Conservation (phyloP, 2,113 vertebrate genomes). For the Ammodramus savannarum region DNA sequence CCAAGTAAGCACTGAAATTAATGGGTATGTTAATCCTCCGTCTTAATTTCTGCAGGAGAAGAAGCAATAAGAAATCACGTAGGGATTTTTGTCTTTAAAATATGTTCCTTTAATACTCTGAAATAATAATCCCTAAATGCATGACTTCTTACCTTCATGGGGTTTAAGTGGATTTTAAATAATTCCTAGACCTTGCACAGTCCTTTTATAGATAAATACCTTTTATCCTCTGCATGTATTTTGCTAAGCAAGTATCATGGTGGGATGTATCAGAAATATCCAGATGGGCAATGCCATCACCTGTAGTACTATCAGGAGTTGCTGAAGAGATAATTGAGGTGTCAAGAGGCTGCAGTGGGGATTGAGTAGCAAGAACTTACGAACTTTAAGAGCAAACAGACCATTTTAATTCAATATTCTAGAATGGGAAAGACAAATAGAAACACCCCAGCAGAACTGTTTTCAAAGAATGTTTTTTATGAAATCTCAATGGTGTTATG, state of each 20-base stretch:
- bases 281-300: not conserved
- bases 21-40: not conserved
- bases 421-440: slow-evolving; percentile 25
- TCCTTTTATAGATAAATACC: not conserved
- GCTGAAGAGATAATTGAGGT: not conserved
- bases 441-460: not conserved
- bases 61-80: not conserved
- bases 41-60: not conserved
- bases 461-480: slow-evolving; percentile 23
- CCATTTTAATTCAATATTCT: slow-evolving; percentile 15
- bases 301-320: not conserved
- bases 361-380: not conserved
- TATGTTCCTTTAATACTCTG: not conserved
- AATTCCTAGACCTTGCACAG: not conserved
- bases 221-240: slow-evolving; percentile 9
- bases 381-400: slow-evolving; percentile 9
- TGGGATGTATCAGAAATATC: not conserved
- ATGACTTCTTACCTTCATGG: not conserved
- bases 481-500: not conserved
- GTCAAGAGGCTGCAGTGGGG: not conserved
- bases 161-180: slow-evolving; percentile 47
- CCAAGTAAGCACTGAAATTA: not conserved
- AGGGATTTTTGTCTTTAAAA: slow-evolving; percentile 11
- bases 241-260: not conserved
- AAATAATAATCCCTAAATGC: slow-evolving; percentile 36